Percentiles rank a stretch among this genome's conserved stretches.
phyloP scores from a whole-genome alignment of 1,140 invertebrate species.

The Portunus trituberculatus region DNA sequence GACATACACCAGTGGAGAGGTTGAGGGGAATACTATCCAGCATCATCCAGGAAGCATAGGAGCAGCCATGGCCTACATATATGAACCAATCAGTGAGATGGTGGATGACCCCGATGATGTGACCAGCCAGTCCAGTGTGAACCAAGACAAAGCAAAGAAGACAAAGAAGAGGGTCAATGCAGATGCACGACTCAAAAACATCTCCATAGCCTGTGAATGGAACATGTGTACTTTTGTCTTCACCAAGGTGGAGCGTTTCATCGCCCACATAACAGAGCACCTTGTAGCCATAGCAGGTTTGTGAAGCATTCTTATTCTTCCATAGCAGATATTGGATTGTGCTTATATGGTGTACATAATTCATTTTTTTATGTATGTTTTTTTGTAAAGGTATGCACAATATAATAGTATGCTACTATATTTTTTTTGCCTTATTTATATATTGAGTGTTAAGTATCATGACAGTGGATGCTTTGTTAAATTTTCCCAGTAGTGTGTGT shows the following conservation, averaged over 20 bases:
- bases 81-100: neutral
- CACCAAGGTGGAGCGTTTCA: constrained; percentile 63
- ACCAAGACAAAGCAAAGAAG: neutral
- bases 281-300: constrained; percentile 48
- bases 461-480: neutral
- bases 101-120: neutral
- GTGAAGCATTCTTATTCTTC: neutral
- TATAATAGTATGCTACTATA: neutral
- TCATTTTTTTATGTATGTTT: neutral
- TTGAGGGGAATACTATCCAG: neutral
- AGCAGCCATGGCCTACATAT: neutral
- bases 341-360: too few species aligned
- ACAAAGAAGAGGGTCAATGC: neutral
- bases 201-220: constrained; percentile 63
- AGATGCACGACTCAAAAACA: constrained; percentile 24
- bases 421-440: neutral
- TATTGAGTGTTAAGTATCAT: neutral
- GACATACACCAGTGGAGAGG: neutral
- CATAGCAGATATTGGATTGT: too few species aligned
- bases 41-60: neutral
- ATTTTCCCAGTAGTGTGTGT: neutral
- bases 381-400: neutral
- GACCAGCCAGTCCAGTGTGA: neutral
- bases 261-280: constrained; percentile 59
- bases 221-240: constrained; percentile 49